phyloP scores from a whole-genome alignment of 2,113 vertebrate species.

The Cottus gobio region DNA sequence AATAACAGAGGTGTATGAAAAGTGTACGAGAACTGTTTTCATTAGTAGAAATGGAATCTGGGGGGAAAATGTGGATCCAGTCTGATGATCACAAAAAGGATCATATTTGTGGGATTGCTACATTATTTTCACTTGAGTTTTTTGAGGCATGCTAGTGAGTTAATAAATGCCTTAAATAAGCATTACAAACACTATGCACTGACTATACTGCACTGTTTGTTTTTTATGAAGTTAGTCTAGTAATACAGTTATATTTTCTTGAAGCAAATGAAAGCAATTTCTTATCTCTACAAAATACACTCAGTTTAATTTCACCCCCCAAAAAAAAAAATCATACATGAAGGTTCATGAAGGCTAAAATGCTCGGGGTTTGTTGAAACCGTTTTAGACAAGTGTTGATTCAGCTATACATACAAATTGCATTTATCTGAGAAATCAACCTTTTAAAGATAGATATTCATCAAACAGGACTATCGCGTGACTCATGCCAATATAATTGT shows the following conservation, averaged over 20 bases:
- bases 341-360: neutral
- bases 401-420: neutral
- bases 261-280: neutral
- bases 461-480: neutral
- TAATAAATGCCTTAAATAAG: neutral
- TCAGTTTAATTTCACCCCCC: too few species aligned
- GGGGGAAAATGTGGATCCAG: slow-evolving; percentile 31
- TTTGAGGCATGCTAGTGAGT: neutral
- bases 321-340: too few species aligned
- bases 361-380: neutral
- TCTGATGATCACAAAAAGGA: slow-evolving; percentile 46
- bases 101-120: slow-evolving; percentile 45
- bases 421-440: neutral
- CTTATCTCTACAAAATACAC: neutral
- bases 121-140: slow-evolving; percentile 38
- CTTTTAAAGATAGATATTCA: neutral
- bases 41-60: neutral
- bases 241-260: neutral
- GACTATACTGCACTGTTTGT: too few species aligned
- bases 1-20: neutral
- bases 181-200: neutral
- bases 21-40: neutral
- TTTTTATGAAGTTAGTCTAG: neutral
- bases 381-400: neutral
- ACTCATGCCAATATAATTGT: neutral